Evolutionary conservation across 1,140 invertebrate genomes (phyloP).

Genomic region (Triops longicaudatus): DNA sequence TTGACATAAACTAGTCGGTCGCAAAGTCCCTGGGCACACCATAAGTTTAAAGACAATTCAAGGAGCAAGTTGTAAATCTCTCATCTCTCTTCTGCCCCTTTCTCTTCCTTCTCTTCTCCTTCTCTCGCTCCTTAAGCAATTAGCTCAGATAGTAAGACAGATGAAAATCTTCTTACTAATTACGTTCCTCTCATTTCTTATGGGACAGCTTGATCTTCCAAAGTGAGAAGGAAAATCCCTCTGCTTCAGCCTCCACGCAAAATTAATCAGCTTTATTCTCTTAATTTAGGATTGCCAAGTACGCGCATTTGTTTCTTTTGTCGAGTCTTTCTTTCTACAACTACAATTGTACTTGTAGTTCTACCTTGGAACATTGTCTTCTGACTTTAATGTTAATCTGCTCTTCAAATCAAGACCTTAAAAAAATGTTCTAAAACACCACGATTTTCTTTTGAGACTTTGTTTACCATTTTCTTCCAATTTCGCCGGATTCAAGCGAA

Average conservation of each 20-base stretch:
- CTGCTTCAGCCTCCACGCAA: not conserved
- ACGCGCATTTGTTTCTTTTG: not conserved
- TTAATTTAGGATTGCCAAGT: not conserved
- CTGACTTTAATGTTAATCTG: too few species aligned
- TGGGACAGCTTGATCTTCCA: not conserved
- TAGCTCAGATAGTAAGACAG: not conserved
- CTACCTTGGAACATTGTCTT: too few species aligned
- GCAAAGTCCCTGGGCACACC: not conserved
- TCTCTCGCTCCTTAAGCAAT: not conserved
- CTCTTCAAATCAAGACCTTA: too few species aligned
- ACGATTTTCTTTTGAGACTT: too few species aligned
- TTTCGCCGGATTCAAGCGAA: not conserved
- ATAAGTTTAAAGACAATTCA: not conserved
- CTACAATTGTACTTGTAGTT: too few species aligned
- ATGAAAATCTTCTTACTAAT: not conserved
- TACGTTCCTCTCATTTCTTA: not conserved
- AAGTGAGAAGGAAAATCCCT: not conserved
- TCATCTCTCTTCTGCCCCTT: not conserved
- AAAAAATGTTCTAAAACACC: too few species aligned
- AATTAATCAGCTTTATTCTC: not conserved
- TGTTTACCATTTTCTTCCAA: too few species aligned
- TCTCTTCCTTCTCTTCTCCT: not conserved
- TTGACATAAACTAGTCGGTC: constrained; percentile 8
- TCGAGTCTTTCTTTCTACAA: too few species aligned
- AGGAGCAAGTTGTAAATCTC: not conserved